Evolutionary conservation across 2,888 invertebrate species (phyloP).

Genomic region (Ramazzottius varieornatus): DNA sequence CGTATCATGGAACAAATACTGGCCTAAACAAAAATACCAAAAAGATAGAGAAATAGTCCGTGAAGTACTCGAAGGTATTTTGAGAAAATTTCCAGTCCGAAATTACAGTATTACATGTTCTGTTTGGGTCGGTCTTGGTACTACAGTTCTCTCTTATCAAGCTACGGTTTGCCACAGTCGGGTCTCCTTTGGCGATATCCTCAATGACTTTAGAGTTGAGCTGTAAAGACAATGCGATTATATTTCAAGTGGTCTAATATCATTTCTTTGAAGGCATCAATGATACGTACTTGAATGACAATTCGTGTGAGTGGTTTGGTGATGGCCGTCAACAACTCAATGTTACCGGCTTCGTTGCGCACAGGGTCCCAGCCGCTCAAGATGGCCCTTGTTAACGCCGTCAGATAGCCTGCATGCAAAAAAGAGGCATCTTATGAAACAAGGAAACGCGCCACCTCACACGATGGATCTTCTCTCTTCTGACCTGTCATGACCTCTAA

Average conservation of each 20-base stretch:
- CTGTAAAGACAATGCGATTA: no score
- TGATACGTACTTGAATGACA: constrained; percentile 11
- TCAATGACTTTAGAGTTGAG: background rate
- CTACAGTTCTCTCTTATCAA: background rate
- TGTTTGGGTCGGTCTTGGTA: background rate
- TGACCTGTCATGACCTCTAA: constrained; percentile 24
- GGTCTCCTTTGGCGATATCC: background rate
- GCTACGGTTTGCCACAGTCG: background rate
- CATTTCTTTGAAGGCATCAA: constrained; percentile 11
- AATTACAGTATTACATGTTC: no score
- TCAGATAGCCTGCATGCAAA: constrained; percentile 4
- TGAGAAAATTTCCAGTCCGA: background rate
- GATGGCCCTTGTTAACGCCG: constrained; percentile 11
- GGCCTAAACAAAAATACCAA: constrained; percentile 6
- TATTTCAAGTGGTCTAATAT: background rate
- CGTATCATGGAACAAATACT: constrained; percentile 14
- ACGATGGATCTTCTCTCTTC: no score
- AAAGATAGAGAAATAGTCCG: background rate
- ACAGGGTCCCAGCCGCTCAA: constrained; percentile 5
- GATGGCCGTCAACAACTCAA: constrained; percentile 14
- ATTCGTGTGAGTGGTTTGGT: constrained; percentile 15
- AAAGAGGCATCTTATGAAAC: background rate
- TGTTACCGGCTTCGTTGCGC: constrained; percentile 9
- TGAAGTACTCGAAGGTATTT: no score
- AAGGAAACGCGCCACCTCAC: no score